Evolutionary conservation across 2,888 invertebrate genomes (phyloP).

Genomic region (Tricholauxania praeusta): DNA sequence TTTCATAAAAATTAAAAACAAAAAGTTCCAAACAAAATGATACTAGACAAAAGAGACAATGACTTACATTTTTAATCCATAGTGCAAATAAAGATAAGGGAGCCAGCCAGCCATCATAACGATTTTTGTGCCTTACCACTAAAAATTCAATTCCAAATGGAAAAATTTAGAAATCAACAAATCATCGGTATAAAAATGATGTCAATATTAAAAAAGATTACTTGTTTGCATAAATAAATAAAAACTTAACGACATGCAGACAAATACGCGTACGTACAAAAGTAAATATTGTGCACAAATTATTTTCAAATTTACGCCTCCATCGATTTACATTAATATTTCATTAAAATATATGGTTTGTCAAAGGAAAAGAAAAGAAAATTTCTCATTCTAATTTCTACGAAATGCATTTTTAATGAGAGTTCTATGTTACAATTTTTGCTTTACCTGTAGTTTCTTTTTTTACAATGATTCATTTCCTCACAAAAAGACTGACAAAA

Average conservation of each 20-base stretch:
- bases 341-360: not conserved
- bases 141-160: not conserved
- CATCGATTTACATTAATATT: not conserved
- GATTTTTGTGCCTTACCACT: not conserved
- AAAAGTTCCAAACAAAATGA: no score
- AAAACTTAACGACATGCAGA: not conserved
- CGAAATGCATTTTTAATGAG: no score
- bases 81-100: no score
- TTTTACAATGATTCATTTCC: no score
- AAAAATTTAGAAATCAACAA: not conserved
- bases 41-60: no score
- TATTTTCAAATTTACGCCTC: not conserved
- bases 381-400: not conserved
- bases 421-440: no score
- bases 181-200: not conserved
- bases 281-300: slow-evolving; percentile 1
- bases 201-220: not conserved
- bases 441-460: no score
- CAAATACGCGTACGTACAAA: not conserved
- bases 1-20: no score
- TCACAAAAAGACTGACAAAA: no score
- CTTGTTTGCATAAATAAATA: not conserved
- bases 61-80: no score
- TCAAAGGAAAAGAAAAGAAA: not conserved
- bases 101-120: no score